Conservation (phyloP, 2,888 invertebrate genomes). For the Drosophila parthenogenetica region DNA sequence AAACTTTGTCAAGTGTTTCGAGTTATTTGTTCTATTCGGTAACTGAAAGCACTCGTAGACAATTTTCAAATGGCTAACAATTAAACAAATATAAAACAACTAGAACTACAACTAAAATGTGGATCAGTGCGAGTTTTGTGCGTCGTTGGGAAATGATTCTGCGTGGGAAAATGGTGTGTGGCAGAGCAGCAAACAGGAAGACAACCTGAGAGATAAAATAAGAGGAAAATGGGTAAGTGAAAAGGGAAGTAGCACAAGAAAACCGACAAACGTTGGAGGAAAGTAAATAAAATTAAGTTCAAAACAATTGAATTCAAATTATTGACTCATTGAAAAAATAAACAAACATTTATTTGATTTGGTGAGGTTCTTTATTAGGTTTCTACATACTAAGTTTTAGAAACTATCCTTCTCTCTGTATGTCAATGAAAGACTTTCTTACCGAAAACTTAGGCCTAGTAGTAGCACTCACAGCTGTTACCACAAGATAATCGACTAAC, state of each 20-base stretch:
- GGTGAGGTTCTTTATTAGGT: too few relatives aligned
- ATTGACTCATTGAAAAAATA: background rate
- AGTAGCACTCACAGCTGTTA: constrained; percentile 6
- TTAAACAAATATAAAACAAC: background rate
- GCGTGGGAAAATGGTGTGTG: constrained; percentile 3
- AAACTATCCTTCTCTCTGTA: too few relatives aligned
- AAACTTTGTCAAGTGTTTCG: constrained; percentile 10
- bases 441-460: background rate
- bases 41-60: constrained; percentile 58
- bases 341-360: too few relatives aligned
- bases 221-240: constrained; percentile 39
- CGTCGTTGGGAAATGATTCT: constrained; percentile 18
- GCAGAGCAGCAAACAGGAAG: constrained; percentile 21
- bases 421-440: too few relatives aligned
- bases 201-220: constrained; percentile 37
- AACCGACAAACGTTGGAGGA: background rate
- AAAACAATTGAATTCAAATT: background rate
- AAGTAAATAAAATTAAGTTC: background rate
- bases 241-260: background rate
- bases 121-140: constrained; percentile 32
- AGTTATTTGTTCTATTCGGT: constrained; percentile 20
- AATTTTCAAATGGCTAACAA: constrained; percentile 28
- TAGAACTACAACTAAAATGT: background rate
- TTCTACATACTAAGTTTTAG: too few relatives aligned
- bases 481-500: constrained; percentile 32